These are phyloP conservation scores for Lottia gigantea DNA, from an alignment of 2,888 invertebrate genomes.

Conservation along the genomic window DNA sequence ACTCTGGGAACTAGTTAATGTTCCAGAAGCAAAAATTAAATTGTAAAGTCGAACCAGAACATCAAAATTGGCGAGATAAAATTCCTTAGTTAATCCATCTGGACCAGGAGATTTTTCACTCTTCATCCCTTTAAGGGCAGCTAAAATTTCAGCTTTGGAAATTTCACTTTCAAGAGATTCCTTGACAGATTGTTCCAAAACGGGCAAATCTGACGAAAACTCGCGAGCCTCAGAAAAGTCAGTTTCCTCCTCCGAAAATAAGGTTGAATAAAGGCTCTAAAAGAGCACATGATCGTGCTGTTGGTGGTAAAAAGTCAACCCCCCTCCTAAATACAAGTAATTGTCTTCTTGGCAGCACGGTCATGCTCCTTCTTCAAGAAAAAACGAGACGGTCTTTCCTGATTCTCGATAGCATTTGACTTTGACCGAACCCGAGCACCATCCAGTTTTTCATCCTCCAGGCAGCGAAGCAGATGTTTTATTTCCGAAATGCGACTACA, in stretches of 20 bases:
- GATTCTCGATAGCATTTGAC: too few relatives aligned
- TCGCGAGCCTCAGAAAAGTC: too few relatives aligned
- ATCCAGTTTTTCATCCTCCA: too few relatives aligned
- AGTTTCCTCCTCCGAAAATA: too few relatives aligned
- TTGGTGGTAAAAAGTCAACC: background rate
- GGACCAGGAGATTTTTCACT: conserved; percentile 33
- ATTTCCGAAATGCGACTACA: too few relatives aligned
- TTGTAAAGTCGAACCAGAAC: conserved; percentile 21
- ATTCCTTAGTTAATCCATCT: conserved; percentile 37
- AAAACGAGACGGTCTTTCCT: too few relatives aligned
- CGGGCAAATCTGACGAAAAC: conserved; percentile 10
- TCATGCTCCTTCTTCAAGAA: background rate
- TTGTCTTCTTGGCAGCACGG: conserved; percentile 13
- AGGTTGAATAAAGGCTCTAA: background rate
- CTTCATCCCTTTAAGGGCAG: conserved; percentile 23
- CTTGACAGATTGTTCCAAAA: background rate
- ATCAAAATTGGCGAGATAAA: conserved; percentile 29
- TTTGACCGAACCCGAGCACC: too few relatives aligned
- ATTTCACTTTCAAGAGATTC: conserved; percentile 3
- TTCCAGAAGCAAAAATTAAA: conserved; percentile 20
- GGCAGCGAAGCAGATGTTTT: too few relatives aligned
- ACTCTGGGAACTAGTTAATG: conserved; percentile 23
- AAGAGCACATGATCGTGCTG: conserved; percentile 7
- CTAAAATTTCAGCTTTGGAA: conserved; percentile 7
- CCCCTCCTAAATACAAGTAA: background rate